Evolutionary conservation across 2,797 vertebrate species (phyloP).

Genomic region (Kryptopterus vitreolus): DNA sequence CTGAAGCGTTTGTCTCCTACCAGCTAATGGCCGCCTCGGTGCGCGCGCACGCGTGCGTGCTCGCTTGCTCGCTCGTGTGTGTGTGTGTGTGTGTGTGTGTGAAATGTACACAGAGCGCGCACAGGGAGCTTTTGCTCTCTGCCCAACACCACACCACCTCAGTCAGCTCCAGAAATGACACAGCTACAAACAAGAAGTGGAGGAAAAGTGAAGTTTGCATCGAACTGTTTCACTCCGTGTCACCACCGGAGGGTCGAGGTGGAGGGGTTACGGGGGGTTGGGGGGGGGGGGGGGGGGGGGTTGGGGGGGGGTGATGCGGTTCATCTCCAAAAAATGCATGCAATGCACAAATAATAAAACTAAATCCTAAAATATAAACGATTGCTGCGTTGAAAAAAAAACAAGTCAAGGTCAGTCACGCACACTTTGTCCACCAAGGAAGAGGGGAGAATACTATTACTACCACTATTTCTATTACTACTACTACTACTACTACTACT

Average conservation of each 20-base stretch:
- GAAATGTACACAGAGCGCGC: slow-evolving; percentile 69
- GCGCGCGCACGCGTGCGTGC: slow-evolving; percentile 24
- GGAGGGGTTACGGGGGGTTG: too few relatives aligned
- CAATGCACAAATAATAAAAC: too few relatives aligned
- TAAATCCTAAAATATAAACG: too few relatives aligned
- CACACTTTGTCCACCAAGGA: not conserved
- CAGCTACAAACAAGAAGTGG: not conserved
- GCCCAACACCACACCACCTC: slow-evolving; percentile 23
- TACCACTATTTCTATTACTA: not conserved
- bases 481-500: not conserved
- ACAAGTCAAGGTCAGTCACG: not conserved
- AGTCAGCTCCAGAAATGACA: slow-evolving; percentile 7
- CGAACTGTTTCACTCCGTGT: slow-evolving; percentile 3
- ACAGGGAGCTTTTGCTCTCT: slow-evolving; percentile 68
- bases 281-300: too few relatives aligned
- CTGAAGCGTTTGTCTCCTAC: slow-evolving; percentile 72
- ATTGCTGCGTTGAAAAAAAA: not conserved
- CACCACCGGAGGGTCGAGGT: not conserved
- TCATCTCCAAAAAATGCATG: too few relatives aligned
- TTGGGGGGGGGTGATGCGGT: too few relatives aligned
- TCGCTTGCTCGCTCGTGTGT: not conserved
- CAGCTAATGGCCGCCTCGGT: slow-evolving; percentile 72
- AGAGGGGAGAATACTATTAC: not conserved
- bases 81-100: not conserved
- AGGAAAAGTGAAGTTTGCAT: not conserved